These are phyloP conservation scores for Drosophila paracracens DNA, from an alignment of 2,888 invertebrate species.

Conservation along the genomic window DNA sequence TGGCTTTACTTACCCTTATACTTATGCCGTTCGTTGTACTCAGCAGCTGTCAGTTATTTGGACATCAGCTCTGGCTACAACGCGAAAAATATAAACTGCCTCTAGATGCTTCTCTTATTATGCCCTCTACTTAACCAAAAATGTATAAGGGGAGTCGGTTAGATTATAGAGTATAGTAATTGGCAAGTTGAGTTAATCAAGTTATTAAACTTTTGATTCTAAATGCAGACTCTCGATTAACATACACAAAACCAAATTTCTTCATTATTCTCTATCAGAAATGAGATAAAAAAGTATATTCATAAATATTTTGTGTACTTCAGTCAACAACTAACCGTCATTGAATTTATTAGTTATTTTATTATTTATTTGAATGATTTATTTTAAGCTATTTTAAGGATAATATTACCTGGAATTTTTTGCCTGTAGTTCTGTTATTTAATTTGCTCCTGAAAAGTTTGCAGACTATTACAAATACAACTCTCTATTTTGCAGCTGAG, in stretches of 20 bases:
- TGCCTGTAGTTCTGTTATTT: background rate
- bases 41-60: slow-evolving; percentile 50
- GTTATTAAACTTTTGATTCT: background rate
- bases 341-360: background rate
- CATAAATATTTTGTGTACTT: background rate
- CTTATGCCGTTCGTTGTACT: background rate
- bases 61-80: slow-evolving; percentile 55
- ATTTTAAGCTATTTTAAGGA: background rate
- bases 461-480: background rate
- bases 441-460: background rate
- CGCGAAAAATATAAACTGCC: slow-evolving; percentile 70
- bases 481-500: too few species aligned
- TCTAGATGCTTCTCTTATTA: slow-evolving; percentile 15
- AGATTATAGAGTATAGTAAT: background rate
- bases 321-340: background rate
- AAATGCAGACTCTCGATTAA: background rate
- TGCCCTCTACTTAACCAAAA: background rate
- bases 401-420: background rate
- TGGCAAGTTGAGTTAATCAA: background rate
- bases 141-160: background rate
- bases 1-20: slow-evolving; percentile 10
- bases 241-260: background rate
- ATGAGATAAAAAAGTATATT: background rate
- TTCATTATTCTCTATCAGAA: background rate
- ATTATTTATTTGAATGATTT: background rate